These are phyloP conservation scores for Ahaetulla prasina DNA, from an alignment of 2,113 vertebrate genomes.

Conservation along the genomic window DNA sequence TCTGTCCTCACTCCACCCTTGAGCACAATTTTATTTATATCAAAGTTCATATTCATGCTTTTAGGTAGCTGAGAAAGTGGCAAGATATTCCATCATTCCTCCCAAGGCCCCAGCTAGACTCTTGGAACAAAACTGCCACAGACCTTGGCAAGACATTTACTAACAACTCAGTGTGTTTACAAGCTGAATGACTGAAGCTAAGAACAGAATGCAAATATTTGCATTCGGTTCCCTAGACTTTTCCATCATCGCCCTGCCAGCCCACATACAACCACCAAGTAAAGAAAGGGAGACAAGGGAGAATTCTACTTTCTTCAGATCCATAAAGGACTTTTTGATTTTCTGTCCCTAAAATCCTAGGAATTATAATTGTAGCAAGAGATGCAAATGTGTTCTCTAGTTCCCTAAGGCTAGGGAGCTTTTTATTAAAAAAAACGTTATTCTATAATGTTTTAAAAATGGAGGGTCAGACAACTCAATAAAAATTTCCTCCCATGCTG, in stretches of 20 bases:
- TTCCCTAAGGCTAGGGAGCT: not conserved
- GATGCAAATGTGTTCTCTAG: not conserved
- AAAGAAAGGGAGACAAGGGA: constrained; percentile 38
- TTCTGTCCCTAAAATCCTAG: not conserved
- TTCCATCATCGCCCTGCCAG: constrained; percentile 42
- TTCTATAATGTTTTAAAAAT: not conserved
- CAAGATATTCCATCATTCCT: constrained; percentile 30
- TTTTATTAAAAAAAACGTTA: not conserved
- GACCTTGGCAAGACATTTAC: constrained; percentile 45
- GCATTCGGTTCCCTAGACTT: constrained; percentile 51
- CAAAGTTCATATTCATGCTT: not conserved
- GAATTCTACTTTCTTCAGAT: not conserved
- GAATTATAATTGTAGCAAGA: not conserved
- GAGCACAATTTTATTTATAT: not conserved
- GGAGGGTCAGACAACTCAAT: not conserved
- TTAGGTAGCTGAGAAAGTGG: not conserved
- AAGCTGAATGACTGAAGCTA: constrained; percentile 49
- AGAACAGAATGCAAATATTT: constrained; percentile 65
- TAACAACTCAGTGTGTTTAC: constrained; percentile 54
- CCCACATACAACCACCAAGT: constrained; percentile 50
- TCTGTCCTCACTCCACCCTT: not conserved
- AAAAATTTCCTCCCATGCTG: not conserved
- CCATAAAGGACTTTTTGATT: not conserved
- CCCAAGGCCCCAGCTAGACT: constrained; percentile 25
- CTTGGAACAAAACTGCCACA: constrained; percentile 9